Base-by-base conservation (phyloP, 2,797 vertebrate species). In the Holocentrus rufus region DNA sequence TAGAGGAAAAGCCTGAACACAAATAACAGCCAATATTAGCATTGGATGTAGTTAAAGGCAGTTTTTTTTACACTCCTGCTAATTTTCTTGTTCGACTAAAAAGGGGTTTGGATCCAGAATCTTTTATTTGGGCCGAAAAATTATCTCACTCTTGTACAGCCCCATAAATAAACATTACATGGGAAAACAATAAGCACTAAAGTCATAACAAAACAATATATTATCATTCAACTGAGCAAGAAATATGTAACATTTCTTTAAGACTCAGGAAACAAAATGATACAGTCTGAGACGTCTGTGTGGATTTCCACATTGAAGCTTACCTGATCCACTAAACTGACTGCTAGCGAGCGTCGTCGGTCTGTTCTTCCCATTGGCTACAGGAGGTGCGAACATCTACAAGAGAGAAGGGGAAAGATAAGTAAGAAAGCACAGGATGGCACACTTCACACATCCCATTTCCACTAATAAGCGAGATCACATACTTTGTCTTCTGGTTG, bases 371-470 rank as follows among this genome's bases (percentile, higher is more conserved):
- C 98, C 97, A 69, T 97, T 98, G 85, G 97, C 95, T 87, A 97
- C 97, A 69, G 98, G 97, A 86, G 98, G 93, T 13, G 98, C 97
- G 82, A 99, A 99, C 98, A 99, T 99, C 98, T 99, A 94, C 73
- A 90, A 94, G 87, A 93, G 82, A 90, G 90, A 87, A 76, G 81
- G 84, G 69, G 66, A 71, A 67, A 77, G 54, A 75, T 90, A 77
- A 92, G 68, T 71, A 77, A 81, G 67, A 72, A 72, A 64, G 64
- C 56, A 83, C 77, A 81, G 57, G 65, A 85, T 18, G 68, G 72
- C 77, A 90, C 81, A 89, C 84, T 89, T 89, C 74, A 88, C 80
- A 88, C 83, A 66, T 85, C 55, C 76, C 34, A 66, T 77, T 88
- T 74, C 74, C 71, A 85, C 71, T 70, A 80, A 77, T 79, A 75